Base-by-base conservation (phyloP, 1,140 invertebrate species). In the Trissolcus basalis region DNA sequence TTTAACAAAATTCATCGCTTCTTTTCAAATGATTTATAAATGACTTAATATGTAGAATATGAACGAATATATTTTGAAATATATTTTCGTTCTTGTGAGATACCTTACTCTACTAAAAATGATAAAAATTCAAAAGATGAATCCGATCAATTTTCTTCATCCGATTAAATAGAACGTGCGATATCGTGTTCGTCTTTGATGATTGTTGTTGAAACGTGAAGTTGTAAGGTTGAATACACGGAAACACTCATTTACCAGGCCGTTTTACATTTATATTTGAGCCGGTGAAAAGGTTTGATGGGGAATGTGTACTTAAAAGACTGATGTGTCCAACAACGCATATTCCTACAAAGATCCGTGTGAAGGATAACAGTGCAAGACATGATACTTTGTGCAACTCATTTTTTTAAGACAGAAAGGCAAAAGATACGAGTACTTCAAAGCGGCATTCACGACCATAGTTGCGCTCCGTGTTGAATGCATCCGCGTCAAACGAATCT, bases 381-480 rank as follows among this genome's bases (percentile, higher is more conserved):
- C 72, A 75, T 75, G 65, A 69, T 75, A 75, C 59, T 75, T 75
- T 75, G 65, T 75, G 72, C 72, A 39, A 65, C 19, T 13, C 47
- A 58, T 75, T 69, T 75, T 75, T 68, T 58, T 51, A 48, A 49
- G 53, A 51, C 53, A 50, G 47, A 27, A 53, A 75, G n/a, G n/a
- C n/a, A n/a, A 69, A 69, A 78, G 65, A 78, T 69, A 61, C 54
- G 60, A 61, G 49, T 59, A 78, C 69, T 78, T 78, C 76, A 78
- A 78, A 78, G 76, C 76, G 70, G 75, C 69, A 49, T 69, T 73
- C 75, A 78, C 73, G 69, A 69, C 75, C 75, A 78, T 78, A 69
- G 69, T 47, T 78, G 69, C 54, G 64, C 19, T 27, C 55, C 70
- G 72, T 58, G 53, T 56, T 73, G 60, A 73, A 78, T 68, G 61